Conservation (phyloP, 2,113 vertebrate genomes). For the Oreochromis aureus region DNA sequence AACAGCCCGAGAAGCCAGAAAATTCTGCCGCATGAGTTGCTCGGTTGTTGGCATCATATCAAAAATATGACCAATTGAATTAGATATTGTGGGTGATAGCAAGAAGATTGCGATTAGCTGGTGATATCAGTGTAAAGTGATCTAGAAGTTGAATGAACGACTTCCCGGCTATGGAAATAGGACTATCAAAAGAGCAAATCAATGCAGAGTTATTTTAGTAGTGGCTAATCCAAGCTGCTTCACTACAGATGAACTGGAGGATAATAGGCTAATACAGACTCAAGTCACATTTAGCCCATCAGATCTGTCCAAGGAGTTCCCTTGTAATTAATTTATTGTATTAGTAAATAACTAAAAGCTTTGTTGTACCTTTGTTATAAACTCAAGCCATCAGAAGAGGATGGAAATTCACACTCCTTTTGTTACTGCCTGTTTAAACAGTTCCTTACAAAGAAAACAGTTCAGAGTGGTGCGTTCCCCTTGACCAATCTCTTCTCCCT, state of each 20-base stretch:
- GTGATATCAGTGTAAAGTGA: not conserved
- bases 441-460: conserved; percentile 32
- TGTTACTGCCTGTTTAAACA: conserved; percentile 37
- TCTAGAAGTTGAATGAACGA: not conserved
- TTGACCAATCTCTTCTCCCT: conserved; percentile 15
- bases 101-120: not conserved
- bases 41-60: not conserved
- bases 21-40: accelerated
- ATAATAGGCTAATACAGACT: not conserved
- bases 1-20: not conserved
- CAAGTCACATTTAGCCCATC: not conserved
- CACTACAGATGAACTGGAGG: too few species aligned
- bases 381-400: not conserved
- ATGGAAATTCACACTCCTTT: not conserved
- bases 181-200: not conserved
- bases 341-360: not conserved
- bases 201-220: too few species aligned
- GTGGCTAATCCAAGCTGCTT: too few species aligned
- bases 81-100: not conserved
- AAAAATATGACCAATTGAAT: not conserved
- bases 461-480: conserved; percentile 17
- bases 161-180: not conserved
- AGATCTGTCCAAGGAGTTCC: not conserved
- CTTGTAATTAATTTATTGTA: not conserved
- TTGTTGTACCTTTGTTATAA: not conserved